Evolutionary conservation across 2,797 vertebrate genomes (phyloP), one percentile per base, ranked within the genome.

Genomic region (Oreonectes daqikongensis): DNA sequence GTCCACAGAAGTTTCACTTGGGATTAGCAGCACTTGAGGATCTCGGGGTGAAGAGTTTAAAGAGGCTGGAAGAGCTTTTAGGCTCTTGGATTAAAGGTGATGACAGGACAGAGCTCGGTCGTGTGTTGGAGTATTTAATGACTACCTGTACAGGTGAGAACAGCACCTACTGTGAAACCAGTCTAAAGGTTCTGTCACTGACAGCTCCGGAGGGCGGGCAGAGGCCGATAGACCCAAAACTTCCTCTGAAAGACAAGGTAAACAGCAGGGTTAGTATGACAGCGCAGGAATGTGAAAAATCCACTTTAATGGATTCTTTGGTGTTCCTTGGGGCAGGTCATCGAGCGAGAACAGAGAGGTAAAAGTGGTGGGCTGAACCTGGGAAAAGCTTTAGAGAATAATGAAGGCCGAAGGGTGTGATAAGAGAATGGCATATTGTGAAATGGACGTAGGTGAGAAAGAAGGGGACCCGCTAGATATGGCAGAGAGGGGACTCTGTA

Each of bases 251-350:
- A 90, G 90, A 88, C 84, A 89, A 89, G 90, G 89, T 92, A 94
- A 95, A 95, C 93, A 95, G 87, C 86, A 89, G 89, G 93, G 94
- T 94, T 93, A 90, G 87, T 83, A 89, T 90, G 87, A 91, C 91
- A 86, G 72, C 83, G 74, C 82, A 90, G 91, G 93, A 94, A 95
- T 94, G 92, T 84, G 77, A 87, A 92, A 92, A 94, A 94, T 93
- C 87, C 87, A 90, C 88, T 90, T 91, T 92, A 92, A 93, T 93
- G 79, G 74, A 89, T 77, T 52, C 88, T 86, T 85, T 79, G 78
- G 66, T 85, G 86, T 65, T 80, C 84, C 85, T 89, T 84, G 86
- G 87, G 90, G 87, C 86, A 88, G 89, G 90, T 90, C 89, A 90
- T 78, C 53, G 69, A 85, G 5, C 57, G 46, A 71, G 71, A 50